Conservation (phyloP, 2,888 invertebrate species). For the Sepioteuthis lessoniana region DNA sequence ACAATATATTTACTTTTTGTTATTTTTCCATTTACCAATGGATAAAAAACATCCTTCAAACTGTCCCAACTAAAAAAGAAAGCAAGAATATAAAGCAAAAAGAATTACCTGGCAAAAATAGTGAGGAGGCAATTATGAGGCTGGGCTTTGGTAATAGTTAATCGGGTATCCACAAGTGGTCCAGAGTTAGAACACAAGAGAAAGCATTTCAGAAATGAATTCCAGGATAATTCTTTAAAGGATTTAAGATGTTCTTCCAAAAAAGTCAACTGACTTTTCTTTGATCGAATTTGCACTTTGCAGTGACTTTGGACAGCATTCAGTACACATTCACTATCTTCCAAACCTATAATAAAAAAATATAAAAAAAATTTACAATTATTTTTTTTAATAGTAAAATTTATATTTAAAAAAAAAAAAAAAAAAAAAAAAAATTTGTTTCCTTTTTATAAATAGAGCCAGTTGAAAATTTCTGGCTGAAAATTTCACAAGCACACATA, state of each 20-base stretch:
- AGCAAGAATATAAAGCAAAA: no score
- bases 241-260: neutral
- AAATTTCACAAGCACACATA: no score
- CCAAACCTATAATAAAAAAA: neutral
- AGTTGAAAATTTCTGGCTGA: no score
- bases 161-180: neutral
- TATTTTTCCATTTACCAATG: no score
- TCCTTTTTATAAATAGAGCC: no score
- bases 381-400: no score
- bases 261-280: neutral
- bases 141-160: neutral
- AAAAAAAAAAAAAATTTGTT: no score
- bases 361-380: no score
- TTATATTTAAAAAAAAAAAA: no score
- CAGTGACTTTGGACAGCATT: neutral
- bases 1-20: no score
- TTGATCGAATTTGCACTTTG: neutral
- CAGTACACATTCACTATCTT: neutral
- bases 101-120: neutral
- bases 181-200: neutral
- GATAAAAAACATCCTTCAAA: no score
- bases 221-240: neutral
- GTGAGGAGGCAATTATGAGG: neutral
- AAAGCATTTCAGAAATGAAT: neutral
- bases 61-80: no score